Base-by-base conservation (phyloP, 2,888 invertebrate species). In the Pyralis farinalis region DNA sequence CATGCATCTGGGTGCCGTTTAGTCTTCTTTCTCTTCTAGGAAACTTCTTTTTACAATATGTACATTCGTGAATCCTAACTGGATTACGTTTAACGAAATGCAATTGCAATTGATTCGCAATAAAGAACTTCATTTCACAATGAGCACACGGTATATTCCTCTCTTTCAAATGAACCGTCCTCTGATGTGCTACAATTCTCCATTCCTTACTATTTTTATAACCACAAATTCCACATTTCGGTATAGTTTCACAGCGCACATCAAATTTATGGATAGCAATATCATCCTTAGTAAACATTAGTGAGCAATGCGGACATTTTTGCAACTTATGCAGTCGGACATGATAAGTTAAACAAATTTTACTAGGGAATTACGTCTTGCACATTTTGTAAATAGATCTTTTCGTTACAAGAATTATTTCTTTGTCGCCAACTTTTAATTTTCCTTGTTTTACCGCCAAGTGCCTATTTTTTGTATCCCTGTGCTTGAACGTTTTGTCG, bases 31-130 rank as follows among this genome's bases (percentile, higher is more conserved):
- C n/a, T n/a, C n/a, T n/a, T n/a, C n/a, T n/a, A n/a, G n/a, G n/a
- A n/a, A n/a, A n/a, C n/a, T n/a, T 50, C 43, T 74, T 72, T n/a
- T 57, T 52, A 44, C 74, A 75, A 27, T 45, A 57, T 4, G 46
- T 35, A 40, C 72, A 75, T n/a, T 59, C 48, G 36, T 55, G 62
- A 7, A 55, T 53, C 25, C 57, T 64, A 6, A 49, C 50, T 5
- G 53, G 42, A 10, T 37, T 46, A 3, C 60, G 59, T 0, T 34
- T 12, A 0, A 42, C 28, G 37, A 51, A 40, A 12, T 60, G 60
- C 2, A 41, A 42, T 7, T 33, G 44, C 30, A 60, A 34, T 1
- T 42, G 32, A 0, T 34, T 34, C 10, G 34, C 20, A 30, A 53
- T 49, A 8, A 47, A 63, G 0, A 42, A 44, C 7, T 49, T 43